These are phyloP conservation scores for Microtus montanus DNA, from an alignment of 2,113 vertebrate genomes.

Conservation along the genomic window DNA sequence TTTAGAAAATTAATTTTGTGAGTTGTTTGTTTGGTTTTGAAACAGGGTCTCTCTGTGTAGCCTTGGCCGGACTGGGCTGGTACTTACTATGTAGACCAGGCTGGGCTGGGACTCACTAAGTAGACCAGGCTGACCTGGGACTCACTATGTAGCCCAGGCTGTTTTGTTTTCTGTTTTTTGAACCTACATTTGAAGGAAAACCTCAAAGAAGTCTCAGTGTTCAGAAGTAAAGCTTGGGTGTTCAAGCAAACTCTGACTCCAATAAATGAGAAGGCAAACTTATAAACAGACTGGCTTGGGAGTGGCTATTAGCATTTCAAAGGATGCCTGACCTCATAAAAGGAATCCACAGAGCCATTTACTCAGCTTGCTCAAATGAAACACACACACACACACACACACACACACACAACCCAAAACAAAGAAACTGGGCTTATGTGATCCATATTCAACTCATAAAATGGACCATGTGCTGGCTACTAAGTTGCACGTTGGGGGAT, in stretches of 20 bases:
- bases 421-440: constrained; percentile 23
- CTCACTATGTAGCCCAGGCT: not conserved
- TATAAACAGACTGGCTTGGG: constrained; percentile 41
- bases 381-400: not conserved
- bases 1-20: not conserved
- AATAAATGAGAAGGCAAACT: constrained; percentile 56
- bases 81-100: not conserved
- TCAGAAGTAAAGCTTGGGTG: not conserved
- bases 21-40: not conserved
- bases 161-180: not conserved
- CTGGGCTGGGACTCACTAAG: not conserved
- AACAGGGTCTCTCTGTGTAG: not conserved
- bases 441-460: constrained; percentile 22
- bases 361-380: constrained; percentile 35
- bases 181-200: not conserved
- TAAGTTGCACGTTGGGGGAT: not conserved
- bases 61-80: not conserved
- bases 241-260: not conserved
- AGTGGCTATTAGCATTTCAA: constrained; percentile 55
- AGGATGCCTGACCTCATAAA: constrained; percentile 14
- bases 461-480: not conserved
- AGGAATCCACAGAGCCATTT: constrained; percentile 40
- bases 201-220: not conserved
- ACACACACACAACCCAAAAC: not conserved
- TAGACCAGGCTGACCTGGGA: not conserved